A percentile compares a stretch with the other conserved stretches of the same genome.
Conservation (phyloP, 2,797 vertebrate species). For the Falco concolor region DNA sequence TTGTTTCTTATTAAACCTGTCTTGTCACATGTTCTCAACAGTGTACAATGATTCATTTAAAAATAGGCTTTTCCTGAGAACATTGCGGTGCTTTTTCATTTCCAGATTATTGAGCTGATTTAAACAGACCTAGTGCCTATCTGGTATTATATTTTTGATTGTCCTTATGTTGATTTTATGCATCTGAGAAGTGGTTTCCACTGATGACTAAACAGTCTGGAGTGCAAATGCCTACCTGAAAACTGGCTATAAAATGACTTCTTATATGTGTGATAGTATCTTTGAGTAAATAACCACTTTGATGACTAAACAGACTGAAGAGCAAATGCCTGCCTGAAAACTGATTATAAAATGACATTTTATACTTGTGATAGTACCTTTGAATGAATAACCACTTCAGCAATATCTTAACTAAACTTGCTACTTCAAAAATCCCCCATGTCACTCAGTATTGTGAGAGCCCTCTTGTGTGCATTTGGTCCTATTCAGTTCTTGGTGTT, state of each 20-base stretch:
- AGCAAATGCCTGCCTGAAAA: not conserved
- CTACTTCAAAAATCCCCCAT: not conserved
- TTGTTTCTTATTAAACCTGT: not conserved
- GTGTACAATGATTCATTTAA: not conserved
- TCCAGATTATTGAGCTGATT: not conserved
- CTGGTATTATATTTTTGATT: not conserved
- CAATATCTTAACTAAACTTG: not conserved
- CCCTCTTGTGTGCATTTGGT: not conserved
- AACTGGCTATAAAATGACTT: not conserved
- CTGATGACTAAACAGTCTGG: not conserved
- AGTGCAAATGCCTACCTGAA: not conserved
- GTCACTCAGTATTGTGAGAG: not conserved
- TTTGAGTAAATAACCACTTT: not conserved
- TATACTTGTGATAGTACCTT: not conserved
- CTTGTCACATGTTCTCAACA: not conserved
- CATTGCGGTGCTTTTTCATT: not conserved
- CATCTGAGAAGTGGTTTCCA: not conserved
- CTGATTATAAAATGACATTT: not conserved
- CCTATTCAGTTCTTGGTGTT: not conserved
- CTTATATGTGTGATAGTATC: not conserved
- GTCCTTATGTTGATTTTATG: not conserved
- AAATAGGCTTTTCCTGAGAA: not conserved
- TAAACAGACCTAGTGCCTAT: not conserved
- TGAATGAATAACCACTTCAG: conserved; percentile 5
- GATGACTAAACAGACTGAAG: conserved; percentile 5